Conservation (phyloP, 1,140 invertebrate genomes). For the Drosophila truncata region DNA sequence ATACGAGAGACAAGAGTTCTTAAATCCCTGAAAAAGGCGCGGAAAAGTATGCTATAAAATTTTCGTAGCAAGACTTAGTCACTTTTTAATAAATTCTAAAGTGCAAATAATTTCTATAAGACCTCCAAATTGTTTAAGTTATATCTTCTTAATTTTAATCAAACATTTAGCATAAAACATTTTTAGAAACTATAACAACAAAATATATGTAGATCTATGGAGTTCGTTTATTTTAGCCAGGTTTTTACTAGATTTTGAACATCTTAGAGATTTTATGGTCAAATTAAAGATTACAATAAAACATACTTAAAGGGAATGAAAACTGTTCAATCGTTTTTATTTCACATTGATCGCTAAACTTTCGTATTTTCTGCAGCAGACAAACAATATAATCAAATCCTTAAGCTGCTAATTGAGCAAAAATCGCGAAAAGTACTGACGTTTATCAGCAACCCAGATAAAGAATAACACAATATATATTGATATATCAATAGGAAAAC, state of each 20-base stretch:
- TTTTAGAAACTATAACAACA: background rate
- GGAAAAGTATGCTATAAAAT: too few species aligned
- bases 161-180: background rate
- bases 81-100: too few species aligned
- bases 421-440: background rate
- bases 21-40: too few species aligned
- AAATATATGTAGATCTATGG: fast-evolving
- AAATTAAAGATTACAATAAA: background rate
- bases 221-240: background rate
- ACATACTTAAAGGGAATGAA: background rate
- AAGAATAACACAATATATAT: background rate
- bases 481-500: slow-evolving; percentile 1
- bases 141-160: too few species aligned
- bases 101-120: too few species aligned
- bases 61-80: too few species aligned
- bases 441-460: slow-evolving; percentile 2
- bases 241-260: background rate
- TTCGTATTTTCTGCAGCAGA: background rate
- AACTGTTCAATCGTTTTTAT: background rate
- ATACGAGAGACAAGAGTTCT: too few species aligned
- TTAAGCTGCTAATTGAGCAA: background rate
- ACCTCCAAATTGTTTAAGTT: too few species aligned
- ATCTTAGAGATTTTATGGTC: background rate
- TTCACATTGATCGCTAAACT: too few species aligned
- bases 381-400: background rate